Evolutionary conservation across 2,888 invertebrate species (phyloP), one percentile per base, ranked within the genome.

Genomic region (Trachelus tabidus): DNA sequence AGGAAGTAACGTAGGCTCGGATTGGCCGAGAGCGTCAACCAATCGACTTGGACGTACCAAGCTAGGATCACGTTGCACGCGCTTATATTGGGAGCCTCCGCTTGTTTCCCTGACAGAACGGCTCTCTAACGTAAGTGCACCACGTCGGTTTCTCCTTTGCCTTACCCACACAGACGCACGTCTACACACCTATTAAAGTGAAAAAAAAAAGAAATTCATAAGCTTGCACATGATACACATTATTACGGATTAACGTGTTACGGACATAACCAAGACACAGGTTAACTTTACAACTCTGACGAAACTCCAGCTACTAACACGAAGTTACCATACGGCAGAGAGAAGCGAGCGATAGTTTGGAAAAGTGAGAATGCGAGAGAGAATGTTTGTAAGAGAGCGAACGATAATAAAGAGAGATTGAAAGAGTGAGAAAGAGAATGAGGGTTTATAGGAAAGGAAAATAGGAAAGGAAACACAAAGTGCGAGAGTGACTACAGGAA

Each of bases 71-170:
- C 94, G 94, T 96, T 95, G 94, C 96, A 93, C 92, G 93, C 93
- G 95, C 95, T 96, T 96, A 96, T 95, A 96, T 95, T 94, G 93
- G 93, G 93, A 93, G 93, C 92, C 92, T 92, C 93, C 93, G 93
- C 94, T 94, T 94, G 94, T 94, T 94, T 94, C 94, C 94, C 95
- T 95, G 95, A 96, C 97, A 97, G 97, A 97, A 97, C 97, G 97
- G 97, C 97, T 97, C 96, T 96, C 95, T 95, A 97, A 96, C 97
- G 97, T 97, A 97, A 97, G 97, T 97, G 93, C 92, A 92, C 90
- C 92, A 92, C 91, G 87, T 89, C 87, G 88, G 85, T 83, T 83
- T 79, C 80, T 69, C 69, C 33, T 69, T 69, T 33, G 69, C 69
- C 69, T 69, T 69, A 69, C 69, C 31, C 69, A 40, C 15, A 40